These are phyloP conservation scores for Epistrophella euchroma DNA, from an alignment of 2,888 invertebrate genomes.

Conservation along the genomic window DNA sequence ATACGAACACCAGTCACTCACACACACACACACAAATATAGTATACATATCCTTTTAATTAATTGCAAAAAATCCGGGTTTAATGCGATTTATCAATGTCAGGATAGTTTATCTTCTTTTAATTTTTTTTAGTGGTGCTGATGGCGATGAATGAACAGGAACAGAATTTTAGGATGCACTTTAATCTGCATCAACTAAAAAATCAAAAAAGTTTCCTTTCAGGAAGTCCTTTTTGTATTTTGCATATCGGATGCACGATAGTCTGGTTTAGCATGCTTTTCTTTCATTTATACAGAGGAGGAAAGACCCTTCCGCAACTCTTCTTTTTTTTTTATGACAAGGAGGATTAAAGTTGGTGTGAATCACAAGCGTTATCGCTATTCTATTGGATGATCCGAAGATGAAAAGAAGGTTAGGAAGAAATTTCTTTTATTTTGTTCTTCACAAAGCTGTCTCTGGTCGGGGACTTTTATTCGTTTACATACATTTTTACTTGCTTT, in stretches of 20 bases:
- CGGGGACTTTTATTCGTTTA: neutral
- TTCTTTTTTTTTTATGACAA: neutral
- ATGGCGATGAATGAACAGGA: constrained; percentile 4
- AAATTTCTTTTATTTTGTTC: neutral
- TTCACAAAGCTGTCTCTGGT: neutral
- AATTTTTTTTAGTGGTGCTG: neutral
- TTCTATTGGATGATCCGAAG: neutral
- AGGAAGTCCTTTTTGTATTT: constrained; percentile 45
- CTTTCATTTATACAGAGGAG: neutral
- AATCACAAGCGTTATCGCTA: neutral
- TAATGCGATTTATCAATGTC: constrained; percentile 66
- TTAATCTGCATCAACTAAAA: constrained; percentile 47
- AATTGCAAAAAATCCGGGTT: constrained; percentile 45
- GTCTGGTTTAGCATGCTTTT: neutral
- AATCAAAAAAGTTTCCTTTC: constrained; percentile 24
- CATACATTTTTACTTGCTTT: neutral
- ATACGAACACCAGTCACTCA: no score
- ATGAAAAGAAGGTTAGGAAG: neutral
- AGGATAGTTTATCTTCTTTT: constrained; percentile 6
- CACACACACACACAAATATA: neutral
- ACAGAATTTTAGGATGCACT: constrained; percentile 39
- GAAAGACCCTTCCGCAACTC: neutral
- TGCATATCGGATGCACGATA: constrained; percentile 26
- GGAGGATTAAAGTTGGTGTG: neutral
- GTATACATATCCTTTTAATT: constrained; percentile 24